Evolutionary conservation across 2,113 vertebrate genomes (phyloP).

Genomic region (Hydropotes inermis): DNA sequence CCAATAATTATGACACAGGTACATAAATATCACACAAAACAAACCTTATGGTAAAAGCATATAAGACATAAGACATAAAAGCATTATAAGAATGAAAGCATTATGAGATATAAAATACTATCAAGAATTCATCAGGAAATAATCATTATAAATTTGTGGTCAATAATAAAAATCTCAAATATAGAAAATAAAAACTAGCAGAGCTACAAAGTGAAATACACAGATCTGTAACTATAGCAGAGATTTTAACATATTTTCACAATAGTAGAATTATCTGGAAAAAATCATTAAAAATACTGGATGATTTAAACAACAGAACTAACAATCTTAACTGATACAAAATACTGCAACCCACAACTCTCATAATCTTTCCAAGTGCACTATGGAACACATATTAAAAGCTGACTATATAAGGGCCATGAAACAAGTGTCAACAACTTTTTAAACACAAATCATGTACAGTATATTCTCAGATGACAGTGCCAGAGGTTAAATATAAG

Average conservation of each 20-base stretch:
- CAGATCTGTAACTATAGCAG: not conserved
- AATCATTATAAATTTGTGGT: slow-evolving; percentile 10
- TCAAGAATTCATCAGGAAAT: not conserved
- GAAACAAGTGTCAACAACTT: not conserved
- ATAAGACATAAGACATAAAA: not conserved
- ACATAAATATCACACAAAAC: not conserved
- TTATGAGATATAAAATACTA: not conserved
- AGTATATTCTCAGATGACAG: not conserved
- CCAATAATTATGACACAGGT: not conserved
- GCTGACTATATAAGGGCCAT: not conserved
- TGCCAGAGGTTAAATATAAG: not conserved
- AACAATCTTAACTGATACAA: not conserved
- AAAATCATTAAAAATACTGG: not conserved
- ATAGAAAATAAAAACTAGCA: not conserved
- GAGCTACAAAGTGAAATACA: not conserved
- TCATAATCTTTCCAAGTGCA: not conserved
- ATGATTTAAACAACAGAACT: not conserved
- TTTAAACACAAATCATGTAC: not conserved
- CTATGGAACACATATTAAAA: not conserved
- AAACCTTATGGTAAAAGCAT: not conserved
- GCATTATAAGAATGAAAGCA: not conserved
- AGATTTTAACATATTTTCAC: not conserved
- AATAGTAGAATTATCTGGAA: not conserved
- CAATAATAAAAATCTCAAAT: not conserved
- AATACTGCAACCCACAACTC: not conserved